Conservation (phyloP, 2,888 invertebrate genomes). For the Tenthredo distinguenda region DNA sequence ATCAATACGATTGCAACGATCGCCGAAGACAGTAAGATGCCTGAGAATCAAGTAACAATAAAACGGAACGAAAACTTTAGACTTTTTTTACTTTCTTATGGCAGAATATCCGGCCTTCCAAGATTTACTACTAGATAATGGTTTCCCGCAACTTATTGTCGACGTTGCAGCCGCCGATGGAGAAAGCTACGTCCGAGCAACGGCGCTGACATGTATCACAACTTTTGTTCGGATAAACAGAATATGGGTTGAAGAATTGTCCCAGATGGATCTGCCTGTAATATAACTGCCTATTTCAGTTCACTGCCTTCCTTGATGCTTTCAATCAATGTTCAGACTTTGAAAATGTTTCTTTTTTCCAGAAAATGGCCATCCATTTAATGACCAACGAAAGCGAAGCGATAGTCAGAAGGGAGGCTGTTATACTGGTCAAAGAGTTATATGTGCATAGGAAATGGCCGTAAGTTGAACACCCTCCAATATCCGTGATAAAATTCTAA, state of each 20-base stretch:
- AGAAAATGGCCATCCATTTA: constrained; percentile 80
- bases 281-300: constrained; percentile 60
- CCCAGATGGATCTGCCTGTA: constrained; percentile 83
- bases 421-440: constrained; percentile 83
- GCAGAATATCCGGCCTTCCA: constrained; percentile 90
- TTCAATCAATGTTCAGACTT: neutral
- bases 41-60: neutral
- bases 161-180: constrained; percentile 85
- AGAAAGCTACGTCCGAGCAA: constrained; percentile 88
- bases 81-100: constrained; percentile 63
- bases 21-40: constrained; percentile 84
- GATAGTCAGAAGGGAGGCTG: constrained; percentile 88
- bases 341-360: constrained; percentile 57
- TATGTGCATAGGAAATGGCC: constrained; percentile 84
- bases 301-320: neutral
- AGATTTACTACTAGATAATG: constrained; percentile 83
- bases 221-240: constrained; percentile 84
- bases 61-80: neutral
- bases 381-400: constrained; percentile 87
- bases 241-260: constrained; percentile 84
- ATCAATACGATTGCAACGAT: constrained; percentile 85
- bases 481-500: neutral
- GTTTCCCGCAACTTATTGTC: constrained; percentile 83
- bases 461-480: constrained; percentile 63
- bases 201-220: constrained; percentile 86